phyloP scores from a whole-genome alignment of 2,888 invertebrate species.

The Athalia circularis region DNA sequence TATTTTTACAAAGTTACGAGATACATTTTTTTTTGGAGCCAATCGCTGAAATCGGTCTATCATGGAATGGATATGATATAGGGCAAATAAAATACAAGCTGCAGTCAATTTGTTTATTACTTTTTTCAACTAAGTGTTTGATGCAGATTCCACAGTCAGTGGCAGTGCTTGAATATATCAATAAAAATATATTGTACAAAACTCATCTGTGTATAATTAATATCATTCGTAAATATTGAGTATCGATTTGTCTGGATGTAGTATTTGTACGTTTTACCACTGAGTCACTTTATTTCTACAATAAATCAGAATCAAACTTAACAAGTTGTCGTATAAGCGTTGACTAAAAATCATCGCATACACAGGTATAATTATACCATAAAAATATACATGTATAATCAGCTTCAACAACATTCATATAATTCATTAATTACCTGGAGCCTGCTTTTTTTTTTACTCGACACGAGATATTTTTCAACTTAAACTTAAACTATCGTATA shows the following conservation, averaged over 20 bases:
- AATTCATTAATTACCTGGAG: too few relatives aligned
- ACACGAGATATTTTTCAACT: too few relatives aligned
- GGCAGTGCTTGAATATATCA: neutral
- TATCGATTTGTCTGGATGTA: constrained; percentile 1
- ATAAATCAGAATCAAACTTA: neutral
- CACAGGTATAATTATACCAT: neutral
- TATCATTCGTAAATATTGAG: constrained; percentile 9
- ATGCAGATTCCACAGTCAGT: too few relatives aligned
- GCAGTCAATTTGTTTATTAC: too few relatives aligned
- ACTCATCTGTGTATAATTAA: neutral
- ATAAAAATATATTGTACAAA: neutral
- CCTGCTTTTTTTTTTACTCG: too few relatives aligned
- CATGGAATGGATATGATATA: too few relatives aligned
- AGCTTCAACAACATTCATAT: constrained; percentile 1
- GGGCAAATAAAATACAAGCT: too few relatives aligned
- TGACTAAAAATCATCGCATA: neutral
- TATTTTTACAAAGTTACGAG: too few relatives aligned
- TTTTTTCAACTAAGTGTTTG: too few relatives aligned
- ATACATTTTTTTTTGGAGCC: too few relatives aligned
- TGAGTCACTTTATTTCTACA: neutral
- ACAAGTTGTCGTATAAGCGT: neutral
- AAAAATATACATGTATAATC: neutral
- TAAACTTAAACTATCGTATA: too few relatives aligned
- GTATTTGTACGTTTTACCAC: neutral
- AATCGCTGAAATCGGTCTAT: too few relatives aligned